phyloP scores from a whole-genome alignment of 2,113 vertebrate species.

The Nothobranchius kuhntae region DNA sequence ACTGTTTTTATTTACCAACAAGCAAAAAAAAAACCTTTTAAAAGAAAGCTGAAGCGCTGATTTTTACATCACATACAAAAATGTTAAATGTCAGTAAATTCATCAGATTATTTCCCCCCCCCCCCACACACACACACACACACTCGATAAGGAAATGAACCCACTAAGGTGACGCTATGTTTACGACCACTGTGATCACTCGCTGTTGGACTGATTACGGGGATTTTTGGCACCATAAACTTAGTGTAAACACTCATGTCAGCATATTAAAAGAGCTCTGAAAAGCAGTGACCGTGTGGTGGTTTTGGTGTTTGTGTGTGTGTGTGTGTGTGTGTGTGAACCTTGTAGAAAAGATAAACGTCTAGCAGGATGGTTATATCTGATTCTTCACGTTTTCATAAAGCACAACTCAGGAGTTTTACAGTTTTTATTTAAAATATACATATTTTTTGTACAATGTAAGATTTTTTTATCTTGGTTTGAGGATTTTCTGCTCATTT shows the following conservation, averaged over 20 bases:
- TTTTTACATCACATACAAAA: not conserved
- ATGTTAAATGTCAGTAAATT: slow-evolving; percentile 14
- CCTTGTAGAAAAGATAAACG: no score
- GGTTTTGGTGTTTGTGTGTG: not conserved
- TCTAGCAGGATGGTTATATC: no score
- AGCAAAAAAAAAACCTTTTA: no score
- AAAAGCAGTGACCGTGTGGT: slow-evolving; percentile 21
- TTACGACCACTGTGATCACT: slow-evolving; percentile 33
- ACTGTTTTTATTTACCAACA: slow-evolving; percentile 1
- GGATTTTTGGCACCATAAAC: not conserved
- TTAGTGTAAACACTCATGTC: slow-evolving; percentile 47
- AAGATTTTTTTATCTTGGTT: no score
- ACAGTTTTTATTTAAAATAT: no score
- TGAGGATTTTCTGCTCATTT: no score
- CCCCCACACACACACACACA: no score
- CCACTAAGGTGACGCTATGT: slow-evolving; percentile 37
- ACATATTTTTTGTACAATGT: no score
- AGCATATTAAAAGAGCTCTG: slow-evolving; percentile 49
- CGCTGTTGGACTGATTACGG: slow-evolving; percentile 10
- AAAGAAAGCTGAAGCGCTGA: not conserved
- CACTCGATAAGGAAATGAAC: no score
- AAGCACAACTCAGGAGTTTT: no score
- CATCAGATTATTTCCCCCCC: slow-evolving; percentile 10
- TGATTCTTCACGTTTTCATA: no score
- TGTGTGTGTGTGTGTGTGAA: slow-evolving; percentile 2